Percentiles rank a stretch among this genome's conserved stretches.
Conservation (phyloP, 2,888 invertebrate genomes). For the Noctua janthina region DNA sequence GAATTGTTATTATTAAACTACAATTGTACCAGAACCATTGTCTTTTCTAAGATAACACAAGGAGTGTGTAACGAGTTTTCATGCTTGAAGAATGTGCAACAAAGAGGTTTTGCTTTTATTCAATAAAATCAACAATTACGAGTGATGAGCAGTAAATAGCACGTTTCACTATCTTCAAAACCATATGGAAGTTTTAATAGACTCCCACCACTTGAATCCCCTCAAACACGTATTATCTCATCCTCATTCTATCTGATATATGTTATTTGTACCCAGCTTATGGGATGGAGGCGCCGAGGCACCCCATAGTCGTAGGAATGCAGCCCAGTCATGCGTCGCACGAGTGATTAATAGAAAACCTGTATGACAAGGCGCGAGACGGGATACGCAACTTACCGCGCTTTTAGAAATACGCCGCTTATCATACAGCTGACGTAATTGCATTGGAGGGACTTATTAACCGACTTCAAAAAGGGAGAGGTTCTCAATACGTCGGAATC, state of each 20-base stretch:
- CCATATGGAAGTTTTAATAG: neutral
- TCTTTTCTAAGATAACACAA: neutral
- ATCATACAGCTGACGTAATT: slow-evolving; percentile 58
- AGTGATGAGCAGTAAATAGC: neutral
- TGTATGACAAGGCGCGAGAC: slow-evolving; percentile 69
- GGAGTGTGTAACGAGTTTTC: neutral
- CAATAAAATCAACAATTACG: neutral
- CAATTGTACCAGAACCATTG: neutral
- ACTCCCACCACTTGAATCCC: neutral
- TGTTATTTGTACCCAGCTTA: slow-evolving; percentile 52
- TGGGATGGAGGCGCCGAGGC: slow-evolving; percentile 63
- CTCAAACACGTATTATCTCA: slow-evolving; percentile 25
- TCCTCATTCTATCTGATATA: slow-evolving; percentile 26
- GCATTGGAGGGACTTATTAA: slow-evolving; percentile 10
- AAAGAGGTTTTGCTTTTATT: neutral
- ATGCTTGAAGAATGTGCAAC: neutral
- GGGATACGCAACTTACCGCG: slow-evolving; percentile 60
- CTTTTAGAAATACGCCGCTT: slow-evolving; percentile 51
- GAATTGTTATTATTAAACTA: neutral
- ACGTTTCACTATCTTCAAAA: neutral
- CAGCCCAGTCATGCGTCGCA: slow-evolving; percentile 73
- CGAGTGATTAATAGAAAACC: slow-evolving; percentile 82
- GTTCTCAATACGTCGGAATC: no score
- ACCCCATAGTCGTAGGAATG: slow-evolving; percentile 80
- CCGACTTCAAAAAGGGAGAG: no score